phyloP scores from a whole-genome alignment of 2,113 vertebrate species.

The Falco punctatus region DNA sequence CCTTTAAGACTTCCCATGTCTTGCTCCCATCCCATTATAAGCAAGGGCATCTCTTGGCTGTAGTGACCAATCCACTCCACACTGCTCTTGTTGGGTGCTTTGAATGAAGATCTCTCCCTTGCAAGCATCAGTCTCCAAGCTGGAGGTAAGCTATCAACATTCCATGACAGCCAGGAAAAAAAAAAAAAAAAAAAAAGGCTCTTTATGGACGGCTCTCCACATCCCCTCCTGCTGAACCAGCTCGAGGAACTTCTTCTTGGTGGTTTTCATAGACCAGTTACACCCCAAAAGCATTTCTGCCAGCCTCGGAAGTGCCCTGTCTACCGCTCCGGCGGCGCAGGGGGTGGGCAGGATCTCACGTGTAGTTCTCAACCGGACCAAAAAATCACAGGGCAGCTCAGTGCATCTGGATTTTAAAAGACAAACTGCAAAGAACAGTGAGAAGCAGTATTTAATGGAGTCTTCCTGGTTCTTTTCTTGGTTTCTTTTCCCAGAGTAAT shows the following conservation, averaged over 20 bases:
- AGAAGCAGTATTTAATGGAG: neutral
- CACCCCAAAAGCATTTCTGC: neutral
- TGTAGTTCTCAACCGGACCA: neutral
- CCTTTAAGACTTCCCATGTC: neutral
- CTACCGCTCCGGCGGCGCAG: rapidly evolving
- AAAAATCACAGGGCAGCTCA: neutral
- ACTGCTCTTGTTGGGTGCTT: neutral
- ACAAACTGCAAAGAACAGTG: neutral
- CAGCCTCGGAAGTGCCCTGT: neutral
- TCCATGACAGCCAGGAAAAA: neutral
- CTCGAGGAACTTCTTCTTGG: neutral
- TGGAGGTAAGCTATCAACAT: neutral
- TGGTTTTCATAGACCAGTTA: neutral
- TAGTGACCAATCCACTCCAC: neutral
- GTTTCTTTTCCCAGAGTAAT: neutral
- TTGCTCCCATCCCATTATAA: neutral
- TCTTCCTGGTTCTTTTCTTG: neutral
- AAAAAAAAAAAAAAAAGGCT: neutral
- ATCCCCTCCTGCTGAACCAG: neutral
- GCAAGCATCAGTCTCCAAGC: neutral
- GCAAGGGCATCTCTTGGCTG: neutral
- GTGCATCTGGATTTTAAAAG: neutral
- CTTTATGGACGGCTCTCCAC: neutral
- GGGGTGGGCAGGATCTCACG: rapidly evolving
- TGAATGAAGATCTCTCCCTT: neutral